phyloP scores from a whole-genome alignment of 2,888 invertebrate species.

The Drosophila recens region DNA sequence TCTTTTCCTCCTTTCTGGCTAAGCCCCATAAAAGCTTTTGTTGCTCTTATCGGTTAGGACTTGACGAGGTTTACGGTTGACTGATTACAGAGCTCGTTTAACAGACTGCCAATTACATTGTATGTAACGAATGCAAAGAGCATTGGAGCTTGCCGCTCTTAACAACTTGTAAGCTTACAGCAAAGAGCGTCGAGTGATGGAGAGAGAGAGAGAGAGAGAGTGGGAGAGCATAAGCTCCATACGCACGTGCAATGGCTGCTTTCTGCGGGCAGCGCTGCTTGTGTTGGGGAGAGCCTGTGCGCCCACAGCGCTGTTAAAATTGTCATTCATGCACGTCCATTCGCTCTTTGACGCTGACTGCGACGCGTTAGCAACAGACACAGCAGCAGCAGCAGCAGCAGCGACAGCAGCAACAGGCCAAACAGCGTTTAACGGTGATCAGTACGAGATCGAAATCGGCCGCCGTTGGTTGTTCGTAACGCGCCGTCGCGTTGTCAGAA shows the following conservation, averaged over 20 bases:
- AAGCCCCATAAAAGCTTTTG: conserved; percentile 36
- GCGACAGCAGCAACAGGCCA: conserved; percentile 50
- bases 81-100: conserved; percentile 58
- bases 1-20: conserved; percentile 8
- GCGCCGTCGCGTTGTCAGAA: conserved; percentile 51
- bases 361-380: conserved; percentile 32
- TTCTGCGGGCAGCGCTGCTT: conserved; percentile 24
- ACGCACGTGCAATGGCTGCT: conserved; percentile 63
- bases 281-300: conserved; percentile 30
- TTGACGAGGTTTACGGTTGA: conserved; percentile 20
- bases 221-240: conserved; percentile 32
- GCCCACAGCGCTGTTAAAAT: conserved; percentile 52
- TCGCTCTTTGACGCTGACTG: conserved; percentile 55
- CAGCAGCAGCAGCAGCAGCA: conserved; percentile 23
- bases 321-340: conserved; percentile 66
- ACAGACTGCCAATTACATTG: conserved; percentile 51
- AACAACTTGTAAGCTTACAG: conserved; percentile 46
- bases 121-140: conserved; percentile 23
- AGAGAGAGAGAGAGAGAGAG: neutral
- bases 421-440: conserved; percentile 70
- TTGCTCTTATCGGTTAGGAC: conserved; percentile 45
- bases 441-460: conserved; percentile 76
- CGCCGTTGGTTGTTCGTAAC: conserved; percentile 66
- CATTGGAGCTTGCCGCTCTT: conserved; percentile 20
- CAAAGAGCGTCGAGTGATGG: conserved; percentile 32